phyloP scores from a whole-genome alignment of 2,113 vertebrate genomes.

The Dicerorhinus sumatrensis region DNA sequence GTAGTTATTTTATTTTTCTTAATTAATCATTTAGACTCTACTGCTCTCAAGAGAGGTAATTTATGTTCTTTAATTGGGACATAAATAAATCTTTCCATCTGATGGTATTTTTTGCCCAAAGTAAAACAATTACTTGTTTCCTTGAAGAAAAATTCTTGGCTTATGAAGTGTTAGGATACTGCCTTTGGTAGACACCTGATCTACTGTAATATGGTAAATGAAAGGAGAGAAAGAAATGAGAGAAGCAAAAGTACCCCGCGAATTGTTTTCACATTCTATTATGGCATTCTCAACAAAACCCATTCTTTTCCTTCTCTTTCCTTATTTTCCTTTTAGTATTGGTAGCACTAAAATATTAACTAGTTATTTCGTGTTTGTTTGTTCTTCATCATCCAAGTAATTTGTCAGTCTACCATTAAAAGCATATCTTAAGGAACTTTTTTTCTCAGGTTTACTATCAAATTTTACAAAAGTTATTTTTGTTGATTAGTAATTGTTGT shows the following conservation, averaged over 20 bases:
- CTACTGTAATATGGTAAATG: constrained; percentile 39
- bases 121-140: background rate
- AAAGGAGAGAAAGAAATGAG: constrained; percentile 47
- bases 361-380: constrained; percentile 76
- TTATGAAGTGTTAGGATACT: background rate
- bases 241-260: constrained; percentile 38
- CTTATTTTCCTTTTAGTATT: constrained; percentile 66
- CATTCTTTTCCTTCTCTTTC: constrained; percentile 57
- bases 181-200: background rate
- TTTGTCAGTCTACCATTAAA: constrained; percentile 73
- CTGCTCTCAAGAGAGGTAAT: background rate
- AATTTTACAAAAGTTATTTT: constrained; percentile 62
- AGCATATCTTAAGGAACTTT: background rate
- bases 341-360: constrained; percentile 57
- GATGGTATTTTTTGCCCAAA: background rate
- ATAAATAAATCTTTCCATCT: background rate
- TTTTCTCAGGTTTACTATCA: constrained; percentile 50
- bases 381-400: constrained; percentile 63
- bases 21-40: background rate
- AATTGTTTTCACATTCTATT: constrained; percentile 23
- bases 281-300: constrained; percentile 44
- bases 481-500: background rate
- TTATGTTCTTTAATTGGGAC: background rate
- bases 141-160: background rate
- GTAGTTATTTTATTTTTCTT: background rate